A percentile compares a stretch with the other conserved stretches of the same genome.
phyloP scores from a whole-genome alignment of 1,140 invertebrate genomes.

The Semibalanus balanoides region DNA sequence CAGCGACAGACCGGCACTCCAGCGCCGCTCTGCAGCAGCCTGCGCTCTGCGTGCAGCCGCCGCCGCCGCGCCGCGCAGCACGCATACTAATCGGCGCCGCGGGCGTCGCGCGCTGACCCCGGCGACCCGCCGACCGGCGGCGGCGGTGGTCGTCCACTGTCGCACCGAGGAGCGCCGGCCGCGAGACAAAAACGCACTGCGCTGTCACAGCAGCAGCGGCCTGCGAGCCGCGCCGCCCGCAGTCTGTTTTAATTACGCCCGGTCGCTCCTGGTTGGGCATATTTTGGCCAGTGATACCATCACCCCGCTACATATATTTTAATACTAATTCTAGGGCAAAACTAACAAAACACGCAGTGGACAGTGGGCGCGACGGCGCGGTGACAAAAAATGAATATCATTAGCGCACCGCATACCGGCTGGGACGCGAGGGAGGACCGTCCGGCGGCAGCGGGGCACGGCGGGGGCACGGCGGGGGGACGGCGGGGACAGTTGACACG shows the following conservation, averaged over 20 bases:
- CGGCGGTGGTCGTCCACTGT: no score
- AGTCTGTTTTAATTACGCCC: neutral
- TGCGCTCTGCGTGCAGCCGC: no score
- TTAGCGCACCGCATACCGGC: neutral
- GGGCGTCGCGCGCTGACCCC: neutral
- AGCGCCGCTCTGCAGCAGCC: no score
- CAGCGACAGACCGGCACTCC: no score
- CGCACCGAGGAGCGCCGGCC: no score
- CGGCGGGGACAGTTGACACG: neutral
- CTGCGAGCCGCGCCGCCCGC: no score
- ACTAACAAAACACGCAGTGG: neutral
- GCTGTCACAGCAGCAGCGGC: neutral
- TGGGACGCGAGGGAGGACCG: neutral
- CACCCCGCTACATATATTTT: neutral
- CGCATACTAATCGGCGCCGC: neutral
- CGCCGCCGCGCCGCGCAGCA: neutral
- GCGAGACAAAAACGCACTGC: neutral
- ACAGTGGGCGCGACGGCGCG: neutral
- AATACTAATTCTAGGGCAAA: neutral
- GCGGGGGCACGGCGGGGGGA: neutral
- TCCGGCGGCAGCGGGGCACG: no score
- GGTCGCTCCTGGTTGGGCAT: neutral
- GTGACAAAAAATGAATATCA: constrained; percentile 2
- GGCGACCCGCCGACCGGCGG: neutral
- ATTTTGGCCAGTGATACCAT: neutral